phyloP scores from a whole-genome alignment of 2,888 invertebrate genomes.

The Sphaeridia pumilis region DNA sequence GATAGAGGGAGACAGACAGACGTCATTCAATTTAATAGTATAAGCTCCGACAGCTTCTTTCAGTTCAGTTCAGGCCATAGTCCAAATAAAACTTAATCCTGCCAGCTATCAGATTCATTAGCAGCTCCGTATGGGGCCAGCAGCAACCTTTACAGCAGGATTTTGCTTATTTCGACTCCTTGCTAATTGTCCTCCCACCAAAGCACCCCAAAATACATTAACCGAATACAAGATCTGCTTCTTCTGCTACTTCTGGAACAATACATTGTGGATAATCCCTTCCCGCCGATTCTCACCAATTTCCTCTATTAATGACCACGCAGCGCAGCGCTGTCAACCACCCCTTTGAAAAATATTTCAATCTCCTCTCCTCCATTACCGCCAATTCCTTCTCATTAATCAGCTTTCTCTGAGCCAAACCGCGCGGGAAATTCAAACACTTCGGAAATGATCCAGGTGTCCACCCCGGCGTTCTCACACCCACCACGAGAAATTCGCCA shows the following conservation, averaged over 20 bases:
- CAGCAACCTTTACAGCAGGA: no score
- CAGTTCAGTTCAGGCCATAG: no score
- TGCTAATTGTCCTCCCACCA: not conserved
- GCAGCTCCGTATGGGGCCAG: no score
- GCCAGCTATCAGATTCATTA: no score
- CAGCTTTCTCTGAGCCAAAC: not conserved
- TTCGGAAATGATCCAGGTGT: no score
- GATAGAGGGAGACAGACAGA: no score
- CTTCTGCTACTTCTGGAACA: not conserved
- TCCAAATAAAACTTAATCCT: no score
- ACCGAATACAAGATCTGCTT: not conserved
- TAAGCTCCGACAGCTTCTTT: no score
- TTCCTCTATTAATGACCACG: not conserved
- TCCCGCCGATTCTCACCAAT: not conserved
- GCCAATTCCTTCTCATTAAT: not conserved
- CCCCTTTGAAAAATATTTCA: slow-evolving; percentile 2
- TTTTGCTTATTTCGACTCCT: not conserved
- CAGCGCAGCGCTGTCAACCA: not conserved
- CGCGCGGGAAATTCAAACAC: no score
- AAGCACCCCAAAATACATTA: not conserved
- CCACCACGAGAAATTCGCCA: no score
- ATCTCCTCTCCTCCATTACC: not conserved
- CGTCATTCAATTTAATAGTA: no score
- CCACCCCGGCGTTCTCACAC: not conserved
- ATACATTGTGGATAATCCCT: no score